phyloP scores from a whole-genome alignment of 2,888 invertebrate species.

The Autographa gamma region DNA sequence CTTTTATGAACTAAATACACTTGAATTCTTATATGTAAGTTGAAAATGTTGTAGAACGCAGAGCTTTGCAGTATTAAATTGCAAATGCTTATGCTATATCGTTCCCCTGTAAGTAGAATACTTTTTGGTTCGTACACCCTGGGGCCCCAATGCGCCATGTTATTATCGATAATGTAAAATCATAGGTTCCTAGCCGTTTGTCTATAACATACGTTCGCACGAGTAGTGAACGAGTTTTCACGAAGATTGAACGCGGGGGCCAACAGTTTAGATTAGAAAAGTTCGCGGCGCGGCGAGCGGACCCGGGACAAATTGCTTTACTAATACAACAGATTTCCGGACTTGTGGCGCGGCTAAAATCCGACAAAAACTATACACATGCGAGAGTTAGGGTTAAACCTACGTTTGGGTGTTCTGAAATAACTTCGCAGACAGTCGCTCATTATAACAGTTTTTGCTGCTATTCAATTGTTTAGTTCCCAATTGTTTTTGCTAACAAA shows the following conservation, averaged over 20 bases:
- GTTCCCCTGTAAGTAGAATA: background rate
- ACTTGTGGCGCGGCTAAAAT: slow-evolving; percentile 67
- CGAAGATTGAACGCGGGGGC: slow-evolving; percentile 78
- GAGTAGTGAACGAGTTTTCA: slow-evolving; percentile 66
- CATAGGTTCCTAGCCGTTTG: slow-evolving; percentile 21
- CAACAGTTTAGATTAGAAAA: slow-evolving; percentile 88
- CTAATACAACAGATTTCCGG: slow-evolving; percentile 85
- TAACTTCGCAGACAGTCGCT: slow-evolving; percentile 46
- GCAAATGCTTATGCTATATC: background rate
- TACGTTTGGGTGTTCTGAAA: slow-evolving; percentile 45
- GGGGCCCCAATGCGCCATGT: background rate
- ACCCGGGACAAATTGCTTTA: slow-evolving; percentile 84
- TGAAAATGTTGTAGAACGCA: too few relatives aligned
- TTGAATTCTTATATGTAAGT: too few relatives aligned
- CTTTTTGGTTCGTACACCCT: background rate
- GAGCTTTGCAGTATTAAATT: background rate
- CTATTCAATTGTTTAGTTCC: slow-evolving; percentile 52
- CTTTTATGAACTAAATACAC: too few relatives aligned
- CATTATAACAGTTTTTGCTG: slow-evolving; percentile 49
- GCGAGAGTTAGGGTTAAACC: slow-evolving; percentile 44
- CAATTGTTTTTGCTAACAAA: slow-evolving; percentile 27
- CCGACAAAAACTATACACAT: slow-evolving; percentile 73
- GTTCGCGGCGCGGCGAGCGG: slow-evolving; percentile 74
- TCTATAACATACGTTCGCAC: slow-evolving; percentile 45
- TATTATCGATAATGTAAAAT: slow-evolving; percentile 32